Base-by-base conservation (phyloP, 2,888 invertebrate genomes). In the Chelonus formosanus region DNA sequence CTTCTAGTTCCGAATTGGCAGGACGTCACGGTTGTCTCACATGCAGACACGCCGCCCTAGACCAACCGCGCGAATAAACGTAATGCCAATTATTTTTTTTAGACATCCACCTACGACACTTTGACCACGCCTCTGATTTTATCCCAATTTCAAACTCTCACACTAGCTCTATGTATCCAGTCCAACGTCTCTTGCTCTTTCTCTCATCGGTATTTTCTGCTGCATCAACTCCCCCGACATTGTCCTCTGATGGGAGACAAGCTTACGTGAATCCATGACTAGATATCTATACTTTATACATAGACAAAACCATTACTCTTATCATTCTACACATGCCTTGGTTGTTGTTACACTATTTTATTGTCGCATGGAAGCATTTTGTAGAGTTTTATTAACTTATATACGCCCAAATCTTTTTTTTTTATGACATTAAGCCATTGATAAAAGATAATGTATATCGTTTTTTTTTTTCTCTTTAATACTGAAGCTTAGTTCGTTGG, bases 301-400 rank as follows among this genome's bases (percentile, higher is more conserved):
- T 31, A n/a, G 31, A 20, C 3, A 48, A 20, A 5, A 20, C 5
- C 20, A 20, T 48, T 48, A 20, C 20, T 10, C 8, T 52, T 34
- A 52, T 5, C 34, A 8, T 31, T 52, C 32, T 52, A 52, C 34
- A 31, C 8, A 32, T 52, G 34, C 52, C 31, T 52, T 52, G 34
- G 31, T 52, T 34, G 52, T 52, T 52, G 34, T 52, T 52, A 52
- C 52, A 52, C 52, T 52, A 40, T 40, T 40, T 32, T 48, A 52
- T 44, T 61, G 43, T 53, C 45, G 53, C 61, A 61, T 61, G 61
- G 36, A 53, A 61, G 34, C 31, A 53, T 44, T 53, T 36, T 61
- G 43, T 61, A 53, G 61, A 61, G 31, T 53, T 44, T 53, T 31
- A n/a, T 20, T 48, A 20, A 48, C 10, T 48, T 48, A 48, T 48